Evolutionary conservation across 2,888 invertebrate genomes (phyloP).

Genomic region (Galeruca laticollis): DNA sequence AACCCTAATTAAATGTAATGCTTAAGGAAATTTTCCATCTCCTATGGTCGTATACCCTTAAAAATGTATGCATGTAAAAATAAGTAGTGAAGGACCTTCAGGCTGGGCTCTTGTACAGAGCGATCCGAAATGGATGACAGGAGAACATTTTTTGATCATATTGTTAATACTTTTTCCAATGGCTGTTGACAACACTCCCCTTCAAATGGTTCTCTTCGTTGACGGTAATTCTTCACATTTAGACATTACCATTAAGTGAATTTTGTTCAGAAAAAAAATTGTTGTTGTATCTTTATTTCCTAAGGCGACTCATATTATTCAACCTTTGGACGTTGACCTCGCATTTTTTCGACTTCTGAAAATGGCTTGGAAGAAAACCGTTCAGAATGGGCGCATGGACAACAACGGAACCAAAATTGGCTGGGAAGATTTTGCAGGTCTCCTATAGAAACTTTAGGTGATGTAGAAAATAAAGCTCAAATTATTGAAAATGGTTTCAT

Average conservation of each 20-base stretch:
- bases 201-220: conserved; percentile 29
- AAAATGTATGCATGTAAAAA: too few species aligned
- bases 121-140: conserved; percentile 64
- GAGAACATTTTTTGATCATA: conserved; percentile 61
- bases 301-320: too few species aligned
- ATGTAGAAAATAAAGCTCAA: background rate
- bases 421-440: too few species aligned
- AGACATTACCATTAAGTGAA: too few species aligned
- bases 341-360: too few species aligned
- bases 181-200: conserved; percentile 26
- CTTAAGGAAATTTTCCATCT: too few species aligned
- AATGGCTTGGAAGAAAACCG: too few species aligned
- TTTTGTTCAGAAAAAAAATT: too few species aligned
- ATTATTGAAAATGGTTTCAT: background rate
- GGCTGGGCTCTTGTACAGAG: conserved; percentile 59
- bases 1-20: conserved; percentile 32
- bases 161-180: conserved; percentile 59
- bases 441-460: background rate
- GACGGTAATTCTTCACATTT: conserved; percentile 23
- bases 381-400: conserved; percentile 26
- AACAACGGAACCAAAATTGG: conserved; percentile 24
- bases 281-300: too few species aligned
- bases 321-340: too few species aligned
- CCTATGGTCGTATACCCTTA: conserved; percentile 30
- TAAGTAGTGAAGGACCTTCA: too few species aligned